Conservation (phyloP, 1,140 invertebrate genomes). For the Drosophila pseudoananassae region DNA sequence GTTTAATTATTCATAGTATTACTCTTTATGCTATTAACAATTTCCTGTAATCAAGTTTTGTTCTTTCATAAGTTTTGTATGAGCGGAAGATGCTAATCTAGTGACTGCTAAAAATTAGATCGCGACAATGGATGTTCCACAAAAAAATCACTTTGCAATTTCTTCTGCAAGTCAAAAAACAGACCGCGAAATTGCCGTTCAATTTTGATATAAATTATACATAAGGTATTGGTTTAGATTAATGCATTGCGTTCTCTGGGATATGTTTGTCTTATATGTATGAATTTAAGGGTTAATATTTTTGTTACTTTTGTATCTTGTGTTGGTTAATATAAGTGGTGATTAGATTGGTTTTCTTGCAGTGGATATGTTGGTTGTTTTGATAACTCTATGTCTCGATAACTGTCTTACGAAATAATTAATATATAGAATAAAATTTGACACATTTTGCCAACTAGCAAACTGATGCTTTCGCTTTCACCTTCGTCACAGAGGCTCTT, state of each 20-base stretch:
- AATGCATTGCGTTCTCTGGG: conserved; percentile 53
- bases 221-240: conserved; percentile 32
- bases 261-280: conserved; percentile 74
- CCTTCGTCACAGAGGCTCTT: conserved; percentile 13
- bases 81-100: conserved; percentile 35
- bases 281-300: conserved; percentile 48
- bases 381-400: conserved; percentile 38
- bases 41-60: conserved; percentile 83
- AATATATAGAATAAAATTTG: conserved; percentile 71
- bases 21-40: conserved; percentile 69
- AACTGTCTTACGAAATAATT: conserved; percentile 56
- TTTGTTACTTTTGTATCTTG: conserved; percentile 33
- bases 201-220: conserved; percentile 12
- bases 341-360: conserved; percentile 62
- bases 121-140: conserved; percentile 7
- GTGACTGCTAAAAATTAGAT: conserved; percentile 11
- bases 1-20: conserved; percentile 46
- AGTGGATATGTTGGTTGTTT: conserved; percentile 63
- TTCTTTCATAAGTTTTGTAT: conserved; percentile 66
- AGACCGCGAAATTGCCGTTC: background rate
- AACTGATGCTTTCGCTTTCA: conserved; percentile 39
- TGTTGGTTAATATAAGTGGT: conserved; percentile 61
- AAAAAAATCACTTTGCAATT: conserved; percentile 1
- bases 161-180: conserved; percentile 6
- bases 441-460: conserved; percentile 57